These are phyloP conservation scores for Melanotaenia pygmaea DNA, from an alignment of 2,797 vertebrate genomes.

Conservation along the genomic window DNA sequence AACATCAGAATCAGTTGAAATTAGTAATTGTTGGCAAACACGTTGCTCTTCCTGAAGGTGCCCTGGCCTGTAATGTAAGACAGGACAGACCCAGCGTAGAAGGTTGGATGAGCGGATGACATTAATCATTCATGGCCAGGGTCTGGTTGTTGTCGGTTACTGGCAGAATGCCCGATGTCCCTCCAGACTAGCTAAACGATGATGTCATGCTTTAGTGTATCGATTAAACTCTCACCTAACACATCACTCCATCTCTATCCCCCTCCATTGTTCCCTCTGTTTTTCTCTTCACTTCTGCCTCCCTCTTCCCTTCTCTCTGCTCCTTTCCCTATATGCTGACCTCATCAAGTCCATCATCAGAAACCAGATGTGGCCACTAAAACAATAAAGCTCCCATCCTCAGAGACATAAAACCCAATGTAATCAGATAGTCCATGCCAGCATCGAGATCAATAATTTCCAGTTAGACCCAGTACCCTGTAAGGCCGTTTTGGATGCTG, in stretches of 20 bases:
- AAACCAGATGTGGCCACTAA: conserved; percentile 77
- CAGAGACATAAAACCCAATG: conserved; percentile 75
- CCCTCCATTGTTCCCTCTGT: conserved; percentile 46
- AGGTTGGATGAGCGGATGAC: conserved; percentile 59
- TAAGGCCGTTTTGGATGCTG: conserved; percentile 63
- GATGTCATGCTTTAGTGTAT: conserved; percentile 78
- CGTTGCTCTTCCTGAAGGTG: conserved; percentile 53
- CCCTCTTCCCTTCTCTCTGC: conserved; percentile 6
- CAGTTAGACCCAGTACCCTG: conserved; percentile 63
- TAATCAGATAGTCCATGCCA: conserved; percentile 70
- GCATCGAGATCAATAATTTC: conserved; percentile 78
- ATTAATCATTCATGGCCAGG: conserved; percentile 74
- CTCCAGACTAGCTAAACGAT: conserved; percentile 68
- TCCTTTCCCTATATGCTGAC: conserved; percentile 43
- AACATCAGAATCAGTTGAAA: conserved; percentile 1
- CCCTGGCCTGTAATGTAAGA: conserved; percentile 65
- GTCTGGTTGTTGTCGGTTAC: conserved; percentile 69
- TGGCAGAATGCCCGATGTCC: conserved; percentile 70
- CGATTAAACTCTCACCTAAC: conserved; percentile 65
- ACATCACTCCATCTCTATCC: conserved; percentile 53
- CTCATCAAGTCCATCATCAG: conserved; percentile 75
- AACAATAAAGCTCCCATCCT: conserved; percentile 75
- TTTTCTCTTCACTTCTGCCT: conserved; percentile 32
- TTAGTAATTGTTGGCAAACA: conserved; percentile 62
- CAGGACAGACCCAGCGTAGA: conserved; percentile 26